phyloP scores from a whole-genome alignment of 2,888 invertebrate genomes.

The Caenorhabditis macrosperma region DNA sequence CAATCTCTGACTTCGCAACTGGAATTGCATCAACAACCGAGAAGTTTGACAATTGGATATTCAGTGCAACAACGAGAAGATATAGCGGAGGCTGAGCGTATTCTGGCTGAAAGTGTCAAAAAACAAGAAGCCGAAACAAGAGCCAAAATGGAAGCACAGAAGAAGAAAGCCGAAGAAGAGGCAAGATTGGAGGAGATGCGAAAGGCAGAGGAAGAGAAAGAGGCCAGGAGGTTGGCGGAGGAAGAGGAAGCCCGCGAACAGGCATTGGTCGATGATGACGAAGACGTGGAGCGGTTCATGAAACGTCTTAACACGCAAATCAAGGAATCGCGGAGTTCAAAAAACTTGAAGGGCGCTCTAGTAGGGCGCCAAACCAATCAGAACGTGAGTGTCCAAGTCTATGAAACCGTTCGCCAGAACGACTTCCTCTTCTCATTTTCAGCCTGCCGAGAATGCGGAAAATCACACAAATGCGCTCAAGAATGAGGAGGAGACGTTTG shows the following conservation, averaged over 20 bases:
- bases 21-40: background rate
- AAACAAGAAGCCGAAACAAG: slow-evolving; percentile 21
- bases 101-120: background rate
- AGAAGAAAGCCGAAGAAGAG: slow-evolving; percentile 4
- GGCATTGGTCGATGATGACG: slow-evolving; percentile 29
- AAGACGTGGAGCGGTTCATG: slow-evolving; percentile 30
- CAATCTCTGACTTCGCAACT: slow-evolving; percentile 14
- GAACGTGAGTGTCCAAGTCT: slow-evolving; percentile 19
- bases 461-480: slow-evolving; percentile 49
- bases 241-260: slow-evolving; percentile 17
- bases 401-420: background rate
- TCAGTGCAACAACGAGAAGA: slow-evolving; percentile 1
- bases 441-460: slow-evolving; percentile 49
- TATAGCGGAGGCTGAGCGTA: slow-evolving; percentile 16
- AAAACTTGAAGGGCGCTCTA: slow-evolving; percentile 59
- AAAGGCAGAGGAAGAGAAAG: slow-evolving; percentile 1
- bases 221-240: no score
- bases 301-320: slow-evolving; percentile 20
- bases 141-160: background rate
- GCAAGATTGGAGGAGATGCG: background rate
- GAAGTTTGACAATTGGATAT: slow-evolving; percentile 28
- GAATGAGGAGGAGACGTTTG: slow-evolving; percentile 6
- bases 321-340: slow-evolving; percentile 39
- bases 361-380: slow-evolving; percentile 50
- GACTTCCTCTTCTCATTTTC: background rate